Evolutionary conservation across 1,140 invertebrate genomes (phyloP).

Genomic region (Heliconius melpomene): DNA sequence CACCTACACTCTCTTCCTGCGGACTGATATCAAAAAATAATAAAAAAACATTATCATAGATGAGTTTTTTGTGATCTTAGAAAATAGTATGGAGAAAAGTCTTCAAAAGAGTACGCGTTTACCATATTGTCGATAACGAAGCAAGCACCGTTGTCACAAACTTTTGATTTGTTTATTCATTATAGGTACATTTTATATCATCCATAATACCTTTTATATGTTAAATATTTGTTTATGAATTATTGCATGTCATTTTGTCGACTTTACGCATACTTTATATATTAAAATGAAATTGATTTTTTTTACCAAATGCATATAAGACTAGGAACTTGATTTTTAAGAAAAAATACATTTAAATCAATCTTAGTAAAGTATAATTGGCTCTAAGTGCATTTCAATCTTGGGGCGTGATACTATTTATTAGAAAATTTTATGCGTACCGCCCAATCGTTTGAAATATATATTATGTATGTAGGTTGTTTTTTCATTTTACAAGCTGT

Average conservation of each 20-base stretch:
- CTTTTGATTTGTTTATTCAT: conserved; percentile 24
- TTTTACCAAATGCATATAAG: too few species aligned
- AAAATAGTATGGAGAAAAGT: neutral
- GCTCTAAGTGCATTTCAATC: too few species aligned
- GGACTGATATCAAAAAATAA: neutral
- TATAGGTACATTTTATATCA: conserved; percentile 11
- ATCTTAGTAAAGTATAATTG: too few species aligned
- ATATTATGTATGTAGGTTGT: neutral
- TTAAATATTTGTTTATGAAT: neutral
- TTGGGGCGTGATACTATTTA: too few species aligned
- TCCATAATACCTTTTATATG: neutral
- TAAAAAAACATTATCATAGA: too few species aligned
- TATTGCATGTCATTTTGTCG: neutral
- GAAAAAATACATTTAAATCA: too few species aligned
- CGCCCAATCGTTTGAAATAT: neutral
- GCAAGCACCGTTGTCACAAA: conserved; percentile 30
- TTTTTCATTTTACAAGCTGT: neutral
- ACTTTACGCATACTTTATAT: neutral
- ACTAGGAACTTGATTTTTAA: too few species aligned
- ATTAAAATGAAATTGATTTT: neutral
- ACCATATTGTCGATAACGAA: conserved; percentile 64
- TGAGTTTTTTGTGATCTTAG: neutral
- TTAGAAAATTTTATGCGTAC: too few species aligned
- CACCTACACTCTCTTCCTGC: conserved; percentile 13
- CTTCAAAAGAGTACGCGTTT: neutral